These are phyloP conservation scores for Plutella xylostella DNA, from an alignment of 2,888 invertebrate genomes.

Conservation along the genomic window DNA sequence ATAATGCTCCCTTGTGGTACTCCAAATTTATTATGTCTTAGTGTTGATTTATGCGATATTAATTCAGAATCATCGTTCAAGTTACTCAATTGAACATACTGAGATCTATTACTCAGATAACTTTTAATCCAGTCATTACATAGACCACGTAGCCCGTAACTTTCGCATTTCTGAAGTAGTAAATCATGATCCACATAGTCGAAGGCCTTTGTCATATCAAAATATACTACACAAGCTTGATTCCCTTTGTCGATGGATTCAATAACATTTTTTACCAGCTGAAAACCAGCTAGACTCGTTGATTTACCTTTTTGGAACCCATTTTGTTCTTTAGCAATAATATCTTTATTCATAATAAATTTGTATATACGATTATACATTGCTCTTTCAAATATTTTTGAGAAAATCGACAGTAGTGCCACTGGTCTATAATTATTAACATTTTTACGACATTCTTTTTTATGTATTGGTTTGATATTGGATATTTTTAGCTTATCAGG, in stretches of 20 bases:
- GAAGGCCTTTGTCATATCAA: constrained; percentile 21
- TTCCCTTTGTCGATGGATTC: constrained; percentile 12
- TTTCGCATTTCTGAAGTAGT: constrained; percentile 13
- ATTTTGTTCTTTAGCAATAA: constrained; percentile 1
- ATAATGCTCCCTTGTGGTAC: constrained; percentile 12
- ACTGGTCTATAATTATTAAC: constrained; percentile 16
- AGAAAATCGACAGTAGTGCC: constrained; percentile 12
- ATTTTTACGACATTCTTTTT: constrained; percentile 10
- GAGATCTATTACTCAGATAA: constrained; percentile 12
- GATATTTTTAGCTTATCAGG: constrained; percentile 8
- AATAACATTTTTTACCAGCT: constrained; percentile 9
- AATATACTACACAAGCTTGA: constrained; percentile 16
- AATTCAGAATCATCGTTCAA: background rate
- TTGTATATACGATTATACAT: background rate
- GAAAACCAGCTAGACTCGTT: constrained; percentile 13
- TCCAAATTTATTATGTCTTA: background rate
- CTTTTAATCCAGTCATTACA: constrained; percentile 15
- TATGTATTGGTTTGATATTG: constrained; percentile 14
- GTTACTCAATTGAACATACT: constrained; percentile 13
- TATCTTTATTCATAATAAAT: background rate
- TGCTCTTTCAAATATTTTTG: background rate
- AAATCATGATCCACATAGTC: constrained; percentile 17
- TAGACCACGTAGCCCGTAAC: constrained; percentile 15
- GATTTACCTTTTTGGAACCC: constrained; percentile 8
- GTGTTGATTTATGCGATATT: background rate